phyloP scores from a whole-genome alignment of 2,113 vertebrate species.

The Camelus bactrianus region DNA sequence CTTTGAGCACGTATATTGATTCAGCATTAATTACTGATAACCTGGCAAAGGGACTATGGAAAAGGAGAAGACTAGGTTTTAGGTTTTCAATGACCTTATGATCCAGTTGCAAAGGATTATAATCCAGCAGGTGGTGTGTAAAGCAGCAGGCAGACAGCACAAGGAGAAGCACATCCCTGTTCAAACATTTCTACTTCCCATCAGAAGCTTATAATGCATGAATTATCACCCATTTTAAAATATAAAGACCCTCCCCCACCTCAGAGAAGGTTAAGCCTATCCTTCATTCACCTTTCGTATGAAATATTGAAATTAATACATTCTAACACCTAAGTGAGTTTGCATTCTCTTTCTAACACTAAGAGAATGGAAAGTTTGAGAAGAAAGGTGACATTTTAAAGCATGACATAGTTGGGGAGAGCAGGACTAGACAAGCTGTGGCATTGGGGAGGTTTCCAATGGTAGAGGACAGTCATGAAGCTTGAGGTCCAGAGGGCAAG shows the following conservation, averaged over 20 bases:
- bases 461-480: neutral
- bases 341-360: no score
- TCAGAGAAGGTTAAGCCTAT: neutral
- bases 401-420: neutral
- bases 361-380: neutral
- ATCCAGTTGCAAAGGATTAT: neutral
- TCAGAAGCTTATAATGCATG: neutral
- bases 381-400: conserved; percentile 42
- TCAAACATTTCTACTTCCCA: neutral
- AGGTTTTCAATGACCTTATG: neutral
- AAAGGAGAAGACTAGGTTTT: neutral
- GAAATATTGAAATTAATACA: conserved; percentile 7
- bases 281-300: neutral
- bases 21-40: neutral
- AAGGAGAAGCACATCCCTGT: neutral
- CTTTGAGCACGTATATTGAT: neutral
- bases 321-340: neutral
- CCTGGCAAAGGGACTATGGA: neutral
- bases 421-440: neutral
- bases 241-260: neutral
- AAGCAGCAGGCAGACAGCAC: neutral
- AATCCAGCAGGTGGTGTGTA: no score
- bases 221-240: conserved; percentile 13
- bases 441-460: neutral
- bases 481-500: neutral